Base-by-base conservation (phyloP, 2,888 invertebrate genomes). In the Amblyteles armatorius region DNA sequence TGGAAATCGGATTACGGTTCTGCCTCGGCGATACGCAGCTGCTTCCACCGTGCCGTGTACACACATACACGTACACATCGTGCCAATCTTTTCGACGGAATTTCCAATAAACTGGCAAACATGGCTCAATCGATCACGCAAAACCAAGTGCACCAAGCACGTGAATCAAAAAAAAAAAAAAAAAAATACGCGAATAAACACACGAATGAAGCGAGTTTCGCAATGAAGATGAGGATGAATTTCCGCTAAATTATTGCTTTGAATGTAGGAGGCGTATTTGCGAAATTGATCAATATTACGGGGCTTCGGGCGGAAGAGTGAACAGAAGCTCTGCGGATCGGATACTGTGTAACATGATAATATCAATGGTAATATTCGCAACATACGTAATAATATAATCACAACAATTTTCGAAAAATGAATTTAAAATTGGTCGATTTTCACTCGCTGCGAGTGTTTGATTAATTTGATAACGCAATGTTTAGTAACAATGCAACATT, bases 41-140 rank as follows among this genome's bases (percentile, higher is more conserved):
- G 44, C 29, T 63, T 63, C 44, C 40, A 40, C 9, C 13, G 40
- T 5, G 67, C 19, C 19, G 11, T n/a, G 11, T 9, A 19, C 29
- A 13, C 5, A 26, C 0, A 29, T 2, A 19, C 9, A 11, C 29
- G 1, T 13, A 26, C 6, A 29, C 7, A 13, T 7, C 19, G 67
- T 1, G 67, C 40, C 44, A 67, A 11, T 36, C 19, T 19, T 67
- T 67, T 44, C 22, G 67, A 48, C 26, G 44, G 67, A 68, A 68
- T 44, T 68, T 68, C 22, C 67, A 44, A 68, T 68, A 44, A 44
- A 68, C 11, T 19, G 40, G 44, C 67, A 44, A 44, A 44, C 22
- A 68, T 4, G 22, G 44, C 33, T 16, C 33, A 33, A 6, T 29
- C 60, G 60, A 63, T 63, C 33, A 16, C 5, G 29, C 29, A 6